phyloP scores from a whole-genome alignment of 2,113 vertebrate species.

The Hiodon alosoides region DNA sequence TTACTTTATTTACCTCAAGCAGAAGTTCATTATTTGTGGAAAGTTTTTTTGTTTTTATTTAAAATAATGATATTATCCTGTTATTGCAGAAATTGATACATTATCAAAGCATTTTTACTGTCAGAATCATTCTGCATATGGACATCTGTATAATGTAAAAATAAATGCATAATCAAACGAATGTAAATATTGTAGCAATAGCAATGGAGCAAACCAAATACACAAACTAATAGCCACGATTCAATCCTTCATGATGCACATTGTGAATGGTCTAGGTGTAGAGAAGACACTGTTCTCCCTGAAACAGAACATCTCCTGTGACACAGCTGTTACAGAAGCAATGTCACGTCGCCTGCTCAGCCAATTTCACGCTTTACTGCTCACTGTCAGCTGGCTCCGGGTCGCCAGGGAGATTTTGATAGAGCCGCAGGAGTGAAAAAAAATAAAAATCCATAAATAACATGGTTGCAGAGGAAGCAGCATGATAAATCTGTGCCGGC shows the following conservation, averaged over 20 bases:
- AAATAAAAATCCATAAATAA: slow-evolving; percentile 28
- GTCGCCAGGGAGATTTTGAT: slow-evolving; percentile 31
- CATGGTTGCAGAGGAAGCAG: slow-evolving; percentile 25
- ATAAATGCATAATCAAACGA: background rate
- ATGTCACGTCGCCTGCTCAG: slow-evolving; percentile 26
- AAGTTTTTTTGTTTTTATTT: no score
- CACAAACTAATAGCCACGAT: background rate
- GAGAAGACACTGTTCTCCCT: background rate
- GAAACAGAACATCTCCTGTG: background rate
- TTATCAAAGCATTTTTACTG: background rate
- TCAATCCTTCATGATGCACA: background rate
- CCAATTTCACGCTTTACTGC: slow-evolving; percentile 45
- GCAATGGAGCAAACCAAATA: background rate
- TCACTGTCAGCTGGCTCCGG: slow-evolving; percentile 28
- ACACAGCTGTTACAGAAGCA: slow-evolving; percentile 22
- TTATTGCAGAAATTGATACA: no score
- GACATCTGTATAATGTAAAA: background rate
- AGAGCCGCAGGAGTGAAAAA: slow-evolving; percentile 29
- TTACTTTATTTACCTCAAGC: background rate
- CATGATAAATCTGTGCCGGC: slow-evolving; percentile 31
- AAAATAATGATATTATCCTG: background rate
- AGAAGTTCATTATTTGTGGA: background rate
- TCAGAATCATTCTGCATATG: background rate
- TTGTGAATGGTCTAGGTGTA: no score
- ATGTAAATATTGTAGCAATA: background rate